Percentiles rank a stretch among this genome's conserved stretches.
phyloP scores from a whole-genome alignment of 2,113 vertebrate genomes.

The Chloropsis hardwickii region DNA sequence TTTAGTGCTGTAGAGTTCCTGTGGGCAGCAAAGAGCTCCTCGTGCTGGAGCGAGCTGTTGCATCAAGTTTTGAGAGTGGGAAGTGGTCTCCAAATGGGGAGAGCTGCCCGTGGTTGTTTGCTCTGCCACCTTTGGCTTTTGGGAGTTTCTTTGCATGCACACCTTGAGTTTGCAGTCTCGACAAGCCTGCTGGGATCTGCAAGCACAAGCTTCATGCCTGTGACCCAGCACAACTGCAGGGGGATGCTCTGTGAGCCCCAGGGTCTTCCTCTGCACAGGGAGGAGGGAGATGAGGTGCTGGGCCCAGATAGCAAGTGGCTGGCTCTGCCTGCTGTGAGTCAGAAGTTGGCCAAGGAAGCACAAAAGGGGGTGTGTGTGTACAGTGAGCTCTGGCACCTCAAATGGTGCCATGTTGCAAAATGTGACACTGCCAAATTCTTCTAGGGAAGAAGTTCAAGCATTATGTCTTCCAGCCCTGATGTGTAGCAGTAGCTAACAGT shows the following conservation, averaged over 20 bases:
- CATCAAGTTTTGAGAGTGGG: not conserved
- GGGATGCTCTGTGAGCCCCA: not conserved
- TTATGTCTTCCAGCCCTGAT: not conserved
- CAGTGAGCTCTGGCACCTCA: not conserved
- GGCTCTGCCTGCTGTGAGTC: not conserved
- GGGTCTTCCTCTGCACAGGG: not conserved
- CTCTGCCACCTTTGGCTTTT: not conserved
- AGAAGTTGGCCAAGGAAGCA: not conserved
- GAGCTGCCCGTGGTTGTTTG: fast-evolving
- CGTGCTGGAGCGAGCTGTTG: not conserved
- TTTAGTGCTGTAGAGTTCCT: not conserved
- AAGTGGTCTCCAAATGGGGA: not conserved
- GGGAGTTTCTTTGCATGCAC: not conserved
- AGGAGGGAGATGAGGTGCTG: not conserved
- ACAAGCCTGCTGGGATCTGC: not conserved
- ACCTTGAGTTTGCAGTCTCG: not conserved
- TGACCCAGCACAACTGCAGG: not conserved
- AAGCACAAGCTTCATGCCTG: not conserved
- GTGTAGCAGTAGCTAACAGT: not conserved
- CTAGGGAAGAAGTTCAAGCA: not conserved
- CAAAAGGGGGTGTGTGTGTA: not conserved
- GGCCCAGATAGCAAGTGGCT: not conserved
- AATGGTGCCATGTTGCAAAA: fast-evolving
- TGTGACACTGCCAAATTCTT: not conserved
- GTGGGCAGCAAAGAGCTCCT: not conserved